Percentiles rank a stretch among this genome's conserved stretches.
phyloP scores from a whole-genome alignment of 2,888 invertebrate genomes.

The Drosophila borealis region DNA sequence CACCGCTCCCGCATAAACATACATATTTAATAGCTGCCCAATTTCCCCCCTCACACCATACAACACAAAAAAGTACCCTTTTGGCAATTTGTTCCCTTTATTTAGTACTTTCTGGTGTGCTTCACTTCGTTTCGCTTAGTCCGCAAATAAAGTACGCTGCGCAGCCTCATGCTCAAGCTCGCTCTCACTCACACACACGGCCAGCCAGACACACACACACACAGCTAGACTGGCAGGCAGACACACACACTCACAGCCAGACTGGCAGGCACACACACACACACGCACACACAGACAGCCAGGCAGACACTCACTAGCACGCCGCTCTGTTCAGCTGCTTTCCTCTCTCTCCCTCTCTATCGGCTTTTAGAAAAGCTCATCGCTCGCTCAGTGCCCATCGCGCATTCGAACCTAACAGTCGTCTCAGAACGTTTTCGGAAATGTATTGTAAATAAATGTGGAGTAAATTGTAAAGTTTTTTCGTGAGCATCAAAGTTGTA shows the following conservation, averaged over 20 bases:
- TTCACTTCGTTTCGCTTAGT: slow-evolving; percentile 5
- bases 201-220: too few species aligned
- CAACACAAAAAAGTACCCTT: neutral
- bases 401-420: slow-evolving; percentile 29
- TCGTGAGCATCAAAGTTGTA: slow-evolving; percentile 24
- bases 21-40: neutral
- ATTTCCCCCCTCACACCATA: slow-evolving; percentile 1
- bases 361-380: neutral
- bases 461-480: slow-evolving; percentile 4
- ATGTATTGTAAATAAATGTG: slow-evolving; percentile 9
- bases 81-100: slow-evolving; percentile 3
- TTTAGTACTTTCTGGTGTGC: slow-evolving; percentile 5
- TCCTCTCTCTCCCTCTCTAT: neutral
- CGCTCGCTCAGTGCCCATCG: slow-evolving; percentile 30
- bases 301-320: too few species aligned
- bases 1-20: slow-evolving; percentile 8
- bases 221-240: too few species aligned
- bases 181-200: neutral
- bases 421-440: slow-evolving; percentile 16
- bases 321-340: neutral
- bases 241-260: too few species aligned
- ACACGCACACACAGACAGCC: too few species aligned
- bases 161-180: slow-evolving; percentile 4
- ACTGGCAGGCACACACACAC: too few species aligned
- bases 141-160: slow-evolving; percentile 22